These are phyloP conservation scores for Miltochrista miniata DNA, from an alignment of 2,888 invertebrate genomes.

Conservation along the genomic window DNA sequence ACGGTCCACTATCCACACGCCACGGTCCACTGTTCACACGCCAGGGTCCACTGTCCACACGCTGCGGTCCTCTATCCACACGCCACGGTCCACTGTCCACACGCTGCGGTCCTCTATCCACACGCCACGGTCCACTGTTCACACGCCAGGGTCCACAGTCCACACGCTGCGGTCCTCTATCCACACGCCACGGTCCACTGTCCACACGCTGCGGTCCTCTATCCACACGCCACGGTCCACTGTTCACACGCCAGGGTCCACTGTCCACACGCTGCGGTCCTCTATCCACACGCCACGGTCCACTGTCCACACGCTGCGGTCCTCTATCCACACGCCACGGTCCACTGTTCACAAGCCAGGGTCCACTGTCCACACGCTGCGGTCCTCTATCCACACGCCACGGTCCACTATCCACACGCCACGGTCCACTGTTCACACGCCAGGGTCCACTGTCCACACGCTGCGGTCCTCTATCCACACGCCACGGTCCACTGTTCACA, in stretches of 20 bases:
- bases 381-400: too few relatives aligned
- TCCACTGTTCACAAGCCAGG: conserved; percentile 96
- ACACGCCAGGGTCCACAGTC: conserved; percentile 91
- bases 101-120: conserved; percentile 98
- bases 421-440: too few relatives aligned
- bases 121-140: conserved; percentile 95
- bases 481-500: conserved; percentile 95
- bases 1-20: conserved; percentile 89
- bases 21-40: conserved; percentile 97
- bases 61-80: too few relatives aligned
- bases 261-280: too few relatives aligned
- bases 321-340: conserved; percentile 98
- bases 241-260: conserved; percentile 95
- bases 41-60: conserved; percentile 84
- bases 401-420: too few relatives aligned
- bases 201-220: conserved; percentile 95
- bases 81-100: conserved; percentile 89
- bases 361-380: conserved; percentile 63
- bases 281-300: neutral
- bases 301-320: conserved; percentile 94
- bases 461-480: conserved; percentile 98
- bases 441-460: conserved; percentile 91
- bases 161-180: too few relatives aligned
- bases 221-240: conserved; percentile 98
- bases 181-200: conserved; percentile 78